Base-by-base conservation (phyloP, 2,113 vertebrate species). In the Apistogramma diplotaenia region DNA sequence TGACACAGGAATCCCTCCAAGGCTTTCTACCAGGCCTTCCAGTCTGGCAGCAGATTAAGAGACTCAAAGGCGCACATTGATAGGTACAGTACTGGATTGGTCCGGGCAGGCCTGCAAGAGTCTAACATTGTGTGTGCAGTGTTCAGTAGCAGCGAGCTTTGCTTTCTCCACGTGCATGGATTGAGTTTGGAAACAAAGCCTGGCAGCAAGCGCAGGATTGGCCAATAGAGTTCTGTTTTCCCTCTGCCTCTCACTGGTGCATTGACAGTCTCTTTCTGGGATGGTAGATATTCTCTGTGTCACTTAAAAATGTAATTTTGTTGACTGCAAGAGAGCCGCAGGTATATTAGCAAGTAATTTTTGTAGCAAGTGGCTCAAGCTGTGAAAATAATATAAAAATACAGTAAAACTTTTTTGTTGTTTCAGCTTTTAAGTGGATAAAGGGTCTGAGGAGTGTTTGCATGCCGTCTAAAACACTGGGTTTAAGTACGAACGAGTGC, bases 21-120 rank as follows among this genome's bases (percentile, higher is more conserved):
- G 87, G 97, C 96, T 94, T 99, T 99, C 97, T 99, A 97, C 96
- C 96, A 97, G 96, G 97, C 96, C 94, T 99, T 99, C 97, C 96
- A 96, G 95, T 96, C 93, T 92, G 96, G 95, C 95, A 93, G 90
- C 96, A 97, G 96, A 96, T 96, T 97, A 90, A 96, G 95, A 72
- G 97, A 97, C 94, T 96, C 97, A 95, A 97, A 97, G 97, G 94
- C 92, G 94, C 91, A 94, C 96, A 94, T 94, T 96, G 96, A 97
- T 98, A 98, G 97, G 97, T 99, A 99, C 97, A 85, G 93, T 95
- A 94, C 89, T 88, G 96, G 93, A 93, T 92, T 94, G 95, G 89
- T 80, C 86, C 93, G 88, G 89, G 92, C 81, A 60, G 80, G 70
- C 86, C 87, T 89, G 89, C 86, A 37, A 78, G 87, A 85, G 87